These are phyloP conservation scores for Dermatemys mawii DNA, from an alignment of 2,113 vertebrate species.

Conservation along the genomic window DNA sequence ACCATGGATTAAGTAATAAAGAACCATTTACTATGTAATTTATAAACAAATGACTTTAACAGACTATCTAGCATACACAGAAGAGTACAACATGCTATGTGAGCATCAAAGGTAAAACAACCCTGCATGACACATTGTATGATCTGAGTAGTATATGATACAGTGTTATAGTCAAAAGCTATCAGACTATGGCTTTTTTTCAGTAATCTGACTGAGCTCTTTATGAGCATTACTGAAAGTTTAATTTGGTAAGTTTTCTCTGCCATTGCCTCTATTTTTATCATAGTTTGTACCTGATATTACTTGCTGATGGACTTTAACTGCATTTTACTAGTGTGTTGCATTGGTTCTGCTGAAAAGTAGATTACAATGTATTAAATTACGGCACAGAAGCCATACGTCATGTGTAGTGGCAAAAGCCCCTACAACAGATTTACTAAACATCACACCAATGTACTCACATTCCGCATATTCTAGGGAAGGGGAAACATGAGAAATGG, in stretches of 20 bases:
- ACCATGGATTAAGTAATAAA: neutral
- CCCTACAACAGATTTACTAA: neutral
- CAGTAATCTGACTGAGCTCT: neutral
- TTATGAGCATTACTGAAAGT: neutral
- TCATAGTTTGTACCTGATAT: neutral
- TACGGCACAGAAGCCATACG: neutral
- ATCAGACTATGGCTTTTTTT: neutral
- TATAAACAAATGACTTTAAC: too few species aligned
- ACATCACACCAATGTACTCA: neutral
- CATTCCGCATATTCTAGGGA: neutral
- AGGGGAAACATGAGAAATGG: neutral
- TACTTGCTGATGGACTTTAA: neutral
- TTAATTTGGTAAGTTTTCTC: neutral
- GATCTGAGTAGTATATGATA: neutral
- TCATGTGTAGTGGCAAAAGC: neutral
- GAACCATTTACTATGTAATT: too few species aligned
- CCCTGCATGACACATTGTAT: neutral
- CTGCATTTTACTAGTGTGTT: neutral
- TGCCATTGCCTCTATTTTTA: neutral
- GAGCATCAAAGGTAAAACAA: neutral
- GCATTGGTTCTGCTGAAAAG: neutral
- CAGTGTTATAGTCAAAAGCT: neutral
- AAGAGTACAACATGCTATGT: neutral
- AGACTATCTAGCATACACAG: neutral
- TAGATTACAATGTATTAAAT: neutral